Evolutionary conservation across 2,113 vertebrate species (phyloP).

Genomic region (Coptodon bakossiorum): DNA sequence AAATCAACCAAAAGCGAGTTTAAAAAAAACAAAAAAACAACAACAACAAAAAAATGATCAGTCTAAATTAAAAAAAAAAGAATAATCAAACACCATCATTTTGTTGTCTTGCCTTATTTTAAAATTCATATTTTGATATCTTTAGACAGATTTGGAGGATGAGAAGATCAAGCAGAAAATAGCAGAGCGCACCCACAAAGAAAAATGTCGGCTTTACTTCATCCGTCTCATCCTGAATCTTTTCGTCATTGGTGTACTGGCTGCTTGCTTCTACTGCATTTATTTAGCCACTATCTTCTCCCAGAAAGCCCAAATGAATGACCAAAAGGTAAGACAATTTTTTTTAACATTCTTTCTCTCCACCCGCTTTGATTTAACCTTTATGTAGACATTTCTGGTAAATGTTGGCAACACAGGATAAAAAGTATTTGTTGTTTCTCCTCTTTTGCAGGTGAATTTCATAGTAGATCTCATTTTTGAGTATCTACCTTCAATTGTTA

Average conservation of each 20-base stretch:
- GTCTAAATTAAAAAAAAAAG: not conserved
- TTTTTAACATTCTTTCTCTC: not conserved
- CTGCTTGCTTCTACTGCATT: constrained; percentile 86
- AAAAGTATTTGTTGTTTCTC: not conserved
- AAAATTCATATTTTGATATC: not conserved
- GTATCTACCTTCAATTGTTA: constrained; percentile 93
- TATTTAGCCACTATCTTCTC: constrained; percentile 86
- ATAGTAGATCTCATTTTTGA: constrained; percentile 77
- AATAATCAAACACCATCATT: not conserved
- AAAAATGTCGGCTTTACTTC: constrained; percentile 81
- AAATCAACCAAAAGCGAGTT: not conserved
- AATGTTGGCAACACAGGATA: not conserved
- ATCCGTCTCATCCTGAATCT: constrained; percentile 83
- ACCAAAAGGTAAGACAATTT: constrained; percentile 4
- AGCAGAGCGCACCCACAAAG: constrained; percentile 75
- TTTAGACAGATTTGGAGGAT: constrained; percentile 87
- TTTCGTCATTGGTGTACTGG: constrained; percentile 78
- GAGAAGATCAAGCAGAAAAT: constrained; percentile 85
- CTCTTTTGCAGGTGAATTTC: constrained; percentile 47
- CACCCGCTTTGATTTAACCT: accelerated
- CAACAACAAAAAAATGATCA: too few species aligned
- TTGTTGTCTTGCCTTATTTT: not conserved
- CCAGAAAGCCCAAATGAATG: constrained; percentile 61
- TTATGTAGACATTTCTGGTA: not conserved
- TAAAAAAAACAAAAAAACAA: not conserved